Conservation (phyloP, 92 coral and sea anemone species). For the Bergia puertoricense region DNA sequence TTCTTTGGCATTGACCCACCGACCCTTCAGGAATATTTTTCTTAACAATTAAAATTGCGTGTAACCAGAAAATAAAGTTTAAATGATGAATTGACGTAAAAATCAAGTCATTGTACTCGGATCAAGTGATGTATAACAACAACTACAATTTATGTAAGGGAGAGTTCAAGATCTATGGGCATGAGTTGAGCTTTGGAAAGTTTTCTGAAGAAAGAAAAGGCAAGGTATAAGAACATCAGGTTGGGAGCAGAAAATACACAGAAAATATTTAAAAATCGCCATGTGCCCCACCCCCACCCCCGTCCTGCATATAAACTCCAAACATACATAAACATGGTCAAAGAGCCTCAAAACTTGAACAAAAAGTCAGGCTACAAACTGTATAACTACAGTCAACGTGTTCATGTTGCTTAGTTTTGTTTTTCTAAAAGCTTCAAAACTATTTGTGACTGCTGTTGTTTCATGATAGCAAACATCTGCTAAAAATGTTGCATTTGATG, state of each 20-base stretch:
- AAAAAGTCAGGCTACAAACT: slow-evolving; percentile 5
- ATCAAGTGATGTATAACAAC: slow-evolving; percentile 37
- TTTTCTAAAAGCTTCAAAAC: slow-evolving; percentile 43
- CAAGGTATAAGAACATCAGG: background rate
- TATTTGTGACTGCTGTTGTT: slow-evolving; percentile 51
- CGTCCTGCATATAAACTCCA: slow-evolving; percentile 2
- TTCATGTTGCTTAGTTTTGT: slow-evolving; percentile 14
- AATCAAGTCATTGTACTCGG: slow-evolving; percentile 21
- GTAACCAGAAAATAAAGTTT: slow-evolving; percentile 1
- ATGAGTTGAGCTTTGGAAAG: background rate
- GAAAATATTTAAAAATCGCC: background rate
- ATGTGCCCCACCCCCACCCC: background rate
- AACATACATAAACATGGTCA: slow-evolving; percentile 25
- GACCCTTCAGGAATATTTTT: slow-evolving; percentile 3
- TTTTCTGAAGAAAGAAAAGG: no score
- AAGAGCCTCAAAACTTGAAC: slow-evolving; percentile 20
- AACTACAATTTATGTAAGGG: background rate
- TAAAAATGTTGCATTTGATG: slow-evolving; percentile 46
- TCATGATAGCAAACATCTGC: slow-evolving; percentile 49
- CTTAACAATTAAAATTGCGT: slow-evolving; percentile 1
- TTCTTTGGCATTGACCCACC: slow-evolving; percentile 3
- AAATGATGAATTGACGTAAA: slow-evolving; percentile 28
- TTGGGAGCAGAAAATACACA: background rate
- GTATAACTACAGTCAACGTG: background rate
- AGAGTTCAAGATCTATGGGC: background rate